A percentile compares a stretch with the other conserved stretches of the same genome.
Conservation (phyloP, 2,797 vertebrate genomes). For the Acanthurus leucopareius region DNA sequence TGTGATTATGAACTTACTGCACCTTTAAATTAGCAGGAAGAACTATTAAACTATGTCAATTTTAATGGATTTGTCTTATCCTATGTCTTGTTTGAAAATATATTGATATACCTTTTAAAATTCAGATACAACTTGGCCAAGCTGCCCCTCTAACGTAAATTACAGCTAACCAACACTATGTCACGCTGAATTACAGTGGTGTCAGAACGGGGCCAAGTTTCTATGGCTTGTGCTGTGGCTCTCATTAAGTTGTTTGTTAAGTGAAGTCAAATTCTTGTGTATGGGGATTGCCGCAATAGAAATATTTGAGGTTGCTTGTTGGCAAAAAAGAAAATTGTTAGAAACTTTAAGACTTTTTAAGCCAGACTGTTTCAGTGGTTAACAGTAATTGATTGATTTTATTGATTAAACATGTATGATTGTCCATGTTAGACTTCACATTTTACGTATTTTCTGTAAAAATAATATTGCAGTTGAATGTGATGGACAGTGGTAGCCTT, state of each 20-base stretch:
- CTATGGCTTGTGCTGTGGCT: constrained; percentile 26
- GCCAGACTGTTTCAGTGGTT: neutral
- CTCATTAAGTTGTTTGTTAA: constrained; percentile 14
- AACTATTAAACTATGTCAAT: too few species aligned
- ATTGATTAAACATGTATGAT: neutral
- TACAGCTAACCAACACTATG: constrained; percentile 44
- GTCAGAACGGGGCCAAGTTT: constrained; percentile 32
- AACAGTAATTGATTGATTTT: neutral
- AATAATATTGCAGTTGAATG: neutral
- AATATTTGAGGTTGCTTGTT: constrained; percentile 19
- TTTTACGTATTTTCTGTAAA: too few species aligned
- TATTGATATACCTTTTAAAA: too few species aligned
- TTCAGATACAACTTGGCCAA: constrained; percentile 4
- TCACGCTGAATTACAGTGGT: constrained; percentile 54
- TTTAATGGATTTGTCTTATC: too few species aligned
- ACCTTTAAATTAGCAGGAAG: too few species aligned
- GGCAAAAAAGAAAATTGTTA: neutral
- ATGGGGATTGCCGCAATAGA: neutral
- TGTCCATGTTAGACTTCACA: too few species aligned
- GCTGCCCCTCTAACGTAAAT: constrained; percentile 45
- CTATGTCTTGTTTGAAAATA: too few species aligned
- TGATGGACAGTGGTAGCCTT: neutral
- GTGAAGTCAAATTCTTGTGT: constrained; percentile 6
- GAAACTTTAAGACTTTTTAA: neutral
- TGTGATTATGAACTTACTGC: too few species aligned